Percentiles rank a stretch among this genome's conserved stretches.
Conservation (phyloP, 64 coral and sea anemone genomes). For the Acropora yongei region DNA sequence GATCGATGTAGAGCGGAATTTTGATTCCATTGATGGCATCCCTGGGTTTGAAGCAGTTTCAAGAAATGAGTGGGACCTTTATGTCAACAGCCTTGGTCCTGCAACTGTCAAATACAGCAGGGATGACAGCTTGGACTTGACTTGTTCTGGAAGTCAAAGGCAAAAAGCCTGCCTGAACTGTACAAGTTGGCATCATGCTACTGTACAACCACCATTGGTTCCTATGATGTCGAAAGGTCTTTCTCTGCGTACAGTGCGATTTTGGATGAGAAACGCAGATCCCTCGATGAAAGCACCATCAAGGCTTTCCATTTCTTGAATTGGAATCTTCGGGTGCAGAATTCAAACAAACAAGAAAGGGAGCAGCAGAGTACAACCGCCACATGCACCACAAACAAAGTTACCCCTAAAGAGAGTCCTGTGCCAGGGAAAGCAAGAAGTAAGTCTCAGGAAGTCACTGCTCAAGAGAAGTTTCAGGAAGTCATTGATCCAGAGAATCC, state of each 20-base stretch:
- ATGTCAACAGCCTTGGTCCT: conserved; percentile 29
- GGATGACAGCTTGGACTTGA: conserved; percentile 7
- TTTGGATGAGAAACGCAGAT: conserved; percentile 43
- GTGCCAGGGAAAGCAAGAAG: conserved; percentile 13
- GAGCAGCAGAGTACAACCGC: not conserved
- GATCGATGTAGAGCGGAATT: too few relatives aligned
- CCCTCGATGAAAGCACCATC: conserved; percentile 46
- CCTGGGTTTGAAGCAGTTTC: too few relatives aligned
- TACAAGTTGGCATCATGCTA: conserved; percentile 68
- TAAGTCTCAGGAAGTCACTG: not conserved
- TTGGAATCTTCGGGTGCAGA: conserved; percentile 48
- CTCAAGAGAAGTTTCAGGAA: not conserved
- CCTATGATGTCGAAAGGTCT: conserved; percentile 65
- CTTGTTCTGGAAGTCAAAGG: conserved; percentile 69
- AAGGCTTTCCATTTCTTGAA: conserved; percentile 67
- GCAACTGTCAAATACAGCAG: conserved; percentile 34
- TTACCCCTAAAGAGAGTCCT: not conserved
- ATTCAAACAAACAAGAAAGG: conserved; percentile 40
- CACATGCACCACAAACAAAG: conserved; percentile 9
- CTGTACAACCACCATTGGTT: conserved; percentile 57
- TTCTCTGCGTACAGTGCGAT: conserved; percentile 68
- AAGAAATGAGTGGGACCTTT: conserved; percentile 24
- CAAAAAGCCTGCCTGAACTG: conserved; percentile 26
- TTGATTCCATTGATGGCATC: too few relatives aligned
- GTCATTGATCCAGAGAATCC: not conserved